Evolutionary conservation across 2,113 vertebrate genomes (phyloP).

Genomic region (Regulus satrapa): DNA sequence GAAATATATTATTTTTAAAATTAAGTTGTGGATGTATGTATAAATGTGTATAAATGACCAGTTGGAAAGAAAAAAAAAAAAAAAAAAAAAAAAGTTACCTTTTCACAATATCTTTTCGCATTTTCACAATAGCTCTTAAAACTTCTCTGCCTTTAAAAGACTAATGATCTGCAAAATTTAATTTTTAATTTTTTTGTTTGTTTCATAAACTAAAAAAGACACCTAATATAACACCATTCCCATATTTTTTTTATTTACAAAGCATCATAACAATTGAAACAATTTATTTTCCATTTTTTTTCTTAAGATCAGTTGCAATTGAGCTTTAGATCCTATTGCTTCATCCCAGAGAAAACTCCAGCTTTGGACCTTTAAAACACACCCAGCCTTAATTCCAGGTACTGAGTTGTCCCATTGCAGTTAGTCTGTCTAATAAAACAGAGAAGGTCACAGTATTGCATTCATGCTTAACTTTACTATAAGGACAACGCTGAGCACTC

Average conservation of each 20-base stretch:
- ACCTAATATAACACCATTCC: not conserved
- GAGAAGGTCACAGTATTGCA: not conserved
- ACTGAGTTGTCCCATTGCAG: not conserved
- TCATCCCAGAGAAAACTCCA: not conserved
- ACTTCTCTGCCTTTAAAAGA: not conserved
- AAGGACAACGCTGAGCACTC: not conserved
- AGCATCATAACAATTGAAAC: not conserved
- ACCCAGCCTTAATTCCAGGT: not conserved
- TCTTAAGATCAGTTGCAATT: not conserved
- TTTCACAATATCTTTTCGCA: too few species aligned
- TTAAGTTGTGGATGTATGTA: not conserved
- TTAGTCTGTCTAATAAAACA: not conserved
- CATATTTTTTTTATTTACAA: not conserved
- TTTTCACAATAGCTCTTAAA: constrained; percentile 1
- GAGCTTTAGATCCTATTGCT: not conserved
- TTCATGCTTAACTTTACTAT: not conserved
- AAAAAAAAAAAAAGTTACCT: not conserved
- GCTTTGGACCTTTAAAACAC: not conserved
- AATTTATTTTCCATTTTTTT: not conserved
- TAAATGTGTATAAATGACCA: not conserved
- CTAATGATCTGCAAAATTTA: not conserved
- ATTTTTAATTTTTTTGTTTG: not conserved
- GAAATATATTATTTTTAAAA: constrained; percentile 35
- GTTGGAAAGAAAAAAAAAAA: not conserved
- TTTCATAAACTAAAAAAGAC: not conserved